Evolutionary conservation across 2,888 invertebrate genomes (phyloP).

Genomic region (Norana najaformis): DNA sequence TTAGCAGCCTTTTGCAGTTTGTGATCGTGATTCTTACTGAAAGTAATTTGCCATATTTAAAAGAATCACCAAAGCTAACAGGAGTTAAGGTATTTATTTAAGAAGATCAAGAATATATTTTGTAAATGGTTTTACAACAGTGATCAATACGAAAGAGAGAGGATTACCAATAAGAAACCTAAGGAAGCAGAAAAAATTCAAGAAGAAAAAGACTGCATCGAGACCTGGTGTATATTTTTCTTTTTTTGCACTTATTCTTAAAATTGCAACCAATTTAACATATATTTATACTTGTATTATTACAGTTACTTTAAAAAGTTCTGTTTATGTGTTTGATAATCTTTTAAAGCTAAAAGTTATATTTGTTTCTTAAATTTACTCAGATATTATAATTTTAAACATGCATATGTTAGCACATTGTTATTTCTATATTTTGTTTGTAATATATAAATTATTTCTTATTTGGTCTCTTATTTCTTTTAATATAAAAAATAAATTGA

Average conservation of each 20-base stretch:
- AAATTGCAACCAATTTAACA: neutral
- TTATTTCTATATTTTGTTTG: too few species aligned
- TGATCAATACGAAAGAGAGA: neutral
- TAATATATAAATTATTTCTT: too few species aligned
- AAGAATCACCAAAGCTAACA: neutral
- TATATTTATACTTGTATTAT: neutral
- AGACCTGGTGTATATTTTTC: neutral
- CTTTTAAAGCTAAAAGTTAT: too few species aligned
- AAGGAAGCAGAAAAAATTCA: slow-evolving; percentile 19
- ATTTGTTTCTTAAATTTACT: too few species aligned
- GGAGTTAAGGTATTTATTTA: neutral
- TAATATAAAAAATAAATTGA: neutral
- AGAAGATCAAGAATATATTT: neutral
- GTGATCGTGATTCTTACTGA: neutral
- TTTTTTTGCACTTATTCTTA: neutral
- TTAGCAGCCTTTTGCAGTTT: neutral
- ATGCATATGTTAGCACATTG: too few species aligned
- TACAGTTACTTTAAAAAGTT: neutral
- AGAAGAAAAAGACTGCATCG: slow-evolving; percentile 16
- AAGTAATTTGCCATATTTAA: neutral
- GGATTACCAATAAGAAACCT: neutral
- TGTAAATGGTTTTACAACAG: slow-evolving; percentile 7
- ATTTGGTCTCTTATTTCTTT: neutral
- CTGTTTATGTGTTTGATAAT: neutral
- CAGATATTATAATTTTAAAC: too few species aligned